Conservation (phyloP, 2,888 invertebrate genomes). For the Aphelenchoides bicaudatus region DNA sequence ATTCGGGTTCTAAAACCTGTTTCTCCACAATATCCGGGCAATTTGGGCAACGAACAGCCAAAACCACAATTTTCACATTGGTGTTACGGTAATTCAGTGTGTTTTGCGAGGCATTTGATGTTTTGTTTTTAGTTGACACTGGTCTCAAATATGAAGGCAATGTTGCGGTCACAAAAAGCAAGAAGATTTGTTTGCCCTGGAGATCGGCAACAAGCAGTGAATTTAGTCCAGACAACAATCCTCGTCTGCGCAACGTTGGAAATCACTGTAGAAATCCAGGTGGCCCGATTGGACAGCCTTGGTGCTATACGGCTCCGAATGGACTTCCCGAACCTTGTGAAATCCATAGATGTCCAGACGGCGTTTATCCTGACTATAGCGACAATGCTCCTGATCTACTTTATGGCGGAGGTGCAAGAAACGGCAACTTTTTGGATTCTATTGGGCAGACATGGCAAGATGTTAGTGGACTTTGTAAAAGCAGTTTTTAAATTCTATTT, state of each 20-base stretch:
- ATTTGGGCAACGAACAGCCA: background rate
- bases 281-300: conserved; percentile 70
- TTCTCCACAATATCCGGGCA: conserved; percentile 1
- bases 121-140: too few species aligned
- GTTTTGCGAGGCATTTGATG: too few species aligned
- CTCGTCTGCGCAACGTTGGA: conserved; percentile 78
- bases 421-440: conserved; percentile 27
- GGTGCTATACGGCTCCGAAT: conserved; percentile 74
- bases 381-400: conserved; percentile 23
- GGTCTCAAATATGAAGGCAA: conserved; percentile 71
- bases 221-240: conserved; percentile 70
- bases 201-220: conserved; percentile 24
- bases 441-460: conserved; percentile 43
- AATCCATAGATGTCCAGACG: conserved; percentile 73
- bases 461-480: too few species aligned
- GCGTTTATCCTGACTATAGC: conserved; percentile 24
- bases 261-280: conserved; percentile 77
- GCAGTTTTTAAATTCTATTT: too few species aligned
- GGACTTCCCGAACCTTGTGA: conserved; percentile 77
- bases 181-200: conserved; percentile 22
- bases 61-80: conserved; percentile 39
- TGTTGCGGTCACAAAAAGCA: conserved; percentile 4
- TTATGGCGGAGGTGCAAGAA: conserved; percentile 15
- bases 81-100: too few species aligned
- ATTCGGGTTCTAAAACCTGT: conserved; percentile 69